phyloP scores from a whole-genome alignment of 2,797 vertebrate species.

The Dendrocincla tyrannina region DNA sequence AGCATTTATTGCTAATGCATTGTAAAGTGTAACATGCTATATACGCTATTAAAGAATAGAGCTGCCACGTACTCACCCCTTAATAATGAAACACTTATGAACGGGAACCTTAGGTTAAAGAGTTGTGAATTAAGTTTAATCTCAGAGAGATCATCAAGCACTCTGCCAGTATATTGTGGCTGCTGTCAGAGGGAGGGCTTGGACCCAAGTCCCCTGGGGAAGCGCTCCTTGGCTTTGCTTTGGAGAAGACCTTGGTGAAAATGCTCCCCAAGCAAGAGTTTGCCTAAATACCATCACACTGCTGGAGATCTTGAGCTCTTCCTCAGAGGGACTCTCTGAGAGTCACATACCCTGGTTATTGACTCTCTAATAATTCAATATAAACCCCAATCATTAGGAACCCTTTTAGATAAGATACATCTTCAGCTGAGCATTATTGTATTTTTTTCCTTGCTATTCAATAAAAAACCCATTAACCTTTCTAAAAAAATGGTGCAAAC shows the following conservation, averaged over 20 bases:
- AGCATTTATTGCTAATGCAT: conserved; percentile 71
- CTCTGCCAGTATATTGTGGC: neutral
- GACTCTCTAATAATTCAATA: conserved; percentile 44
- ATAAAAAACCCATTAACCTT: conserved; percentile 31
- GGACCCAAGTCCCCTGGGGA: neutral
- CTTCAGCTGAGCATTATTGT: conserved; percentile 35
- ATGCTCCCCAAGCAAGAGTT: neutral
- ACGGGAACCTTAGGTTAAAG: conserved; percentile 16
- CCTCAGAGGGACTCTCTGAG: neutral
- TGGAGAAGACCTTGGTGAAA: neutral
- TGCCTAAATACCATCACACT: neutral
- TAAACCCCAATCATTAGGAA: conserved; percentile 40
- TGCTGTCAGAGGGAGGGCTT: neutral
- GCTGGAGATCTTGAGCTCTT: neutral
- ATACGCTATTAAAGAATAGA: conserved; percentile 51
- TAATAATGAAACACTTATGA: conserved; percentile 50
- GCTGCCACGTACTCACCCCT: conserved; percentile 31
- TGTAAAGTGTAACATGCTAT: conserved; percentile 51
- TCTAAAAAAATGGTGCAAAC: neutral
- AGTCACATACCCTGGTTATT: neutral
- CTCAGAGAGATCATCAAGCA: neutral
- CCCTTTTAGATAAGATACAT: conserved; percentile 27
- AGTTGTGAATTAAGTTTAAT: conserved; percentile 58
- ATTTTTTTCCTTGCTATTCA: conserved; percentile 36
- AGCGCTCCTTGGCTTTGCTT: neutral